Percentiles rank a stretch among this genome's conserved stretches.
Evolutionary conservation across 2,797 vertebrate species (phyloP).

Genomic region (Notoglanidium macrostoma): DNA sequence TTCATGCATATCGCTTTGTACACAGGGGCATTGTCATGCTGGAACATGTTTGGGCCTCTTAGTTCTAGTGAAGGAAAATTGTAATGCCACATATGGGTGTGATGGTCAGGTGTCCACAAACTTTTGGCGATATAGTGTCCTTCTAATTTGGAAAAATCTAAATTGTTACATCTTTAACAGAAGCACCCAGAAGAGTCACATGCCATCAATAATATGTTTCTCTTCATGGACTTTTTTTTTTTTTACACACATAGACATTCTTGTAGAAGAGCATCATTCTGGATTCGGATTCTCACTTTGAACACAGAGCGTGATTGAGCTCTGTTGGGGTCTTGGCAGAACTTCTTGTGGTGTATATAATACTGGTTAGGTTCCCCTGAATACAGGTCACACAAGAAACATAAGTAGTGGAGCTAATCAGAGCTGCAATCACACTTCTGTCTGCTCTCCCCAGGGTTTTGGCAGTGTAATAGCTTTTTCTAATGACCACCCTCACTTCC

Average conservation of each 20-base stretch:
- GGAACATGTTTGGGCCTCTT: too few species aligned
- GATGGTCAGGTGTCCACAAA: too few species aligned
- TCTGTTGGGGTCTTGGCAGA: conserved; percentile 36
- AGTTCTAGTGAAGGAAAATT: too few species aligned
- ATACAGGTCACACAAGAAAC: conserved; percentile 48
- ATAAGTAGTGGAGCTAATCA: conserved; percentile 53
- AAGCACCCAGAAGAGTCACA: neutral
- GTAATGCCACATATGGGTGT: neutral
- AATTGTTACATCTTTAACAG: neutral
- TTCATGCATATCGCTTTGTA: too few species aligned
- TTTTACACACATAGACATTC: neutral
- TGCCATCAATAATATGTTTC: neutral
- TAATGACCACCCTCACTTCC: conserved; percentile 44
- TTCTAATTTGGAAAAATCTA: neutral
- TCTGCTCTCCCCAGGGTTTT: conserved; percentile 37
- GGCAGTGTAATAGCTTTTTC: conserved; percentile 30
- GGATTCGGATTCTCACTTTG: neutral
- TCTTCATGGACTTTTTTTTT: neutral
- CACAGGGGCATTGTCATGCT: too few species aligned
- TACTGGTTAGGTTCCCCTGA: conserved; percentile 24
- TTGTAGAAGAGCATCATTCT: neutral
- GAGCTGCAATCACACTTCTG: conserved; percentile 50
- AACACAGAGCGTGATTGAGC: conserved; percentile 21
- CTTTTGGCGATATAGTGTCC: neutral
- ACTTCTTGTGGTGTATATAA: conserved; percentile 10